Percentiles rank a stretch among this genome's conserved stretches.
phyloP scores from a whole-genome alignment of 2,888 invertebrate species.

The Halocaridina rubra region DNA sequence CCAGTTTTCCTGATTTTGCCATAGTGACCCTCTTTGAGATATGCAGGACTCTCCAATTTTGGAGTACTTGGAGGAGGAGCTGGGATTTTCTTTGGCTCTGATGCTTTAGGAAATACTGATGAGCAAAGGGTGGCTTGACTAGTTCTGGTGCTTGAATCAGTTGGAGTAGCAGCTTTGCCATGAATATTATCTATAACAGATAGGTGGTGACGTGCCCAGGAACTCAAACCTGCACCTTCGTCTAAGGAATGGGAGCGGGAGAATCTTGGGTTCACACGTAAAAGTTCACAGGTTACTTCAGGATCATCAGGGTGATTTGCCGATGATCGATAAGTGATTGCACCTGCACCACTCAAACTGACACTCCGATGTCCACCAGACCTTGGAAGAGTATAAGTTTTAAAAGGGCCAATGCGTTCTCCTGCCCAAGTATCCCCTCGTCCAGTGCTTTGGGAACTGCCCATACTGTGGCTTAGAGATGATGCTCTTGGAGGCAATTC shows the following conservation, averaged over 20 bases:
- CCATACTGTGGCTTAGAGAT: neutral
- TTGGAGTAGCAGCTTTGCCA: neutral
- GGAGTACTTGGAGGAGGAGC: neutral
- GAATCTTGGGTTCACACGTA: conserved; percentile 53
- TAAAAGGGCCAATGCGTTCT: conserved; percentile 3
- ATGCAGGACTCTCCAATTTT: neutral
- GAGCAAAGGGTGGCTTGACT: neutral
- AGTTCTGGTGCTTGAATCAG: neutral
- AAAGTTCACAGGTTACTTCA: conserved; percentile 40
- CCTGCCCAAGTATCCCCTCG: neutral
- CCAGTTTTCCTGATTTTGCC: conserved; percentile 28
- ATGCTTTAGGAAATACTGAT: neutral
- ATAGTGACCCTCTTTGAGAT: neutral
- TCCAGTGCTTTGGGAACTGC: conserved; percentile 23
- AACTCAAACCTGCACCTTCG: conserved; percentile 35
- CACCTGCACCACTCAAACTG: conserved; percentile 41
- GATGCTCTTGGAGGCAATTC: neutral
- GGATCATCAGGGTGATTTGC: conserved; percentile 52
- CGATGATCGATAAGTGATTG: conserved; percentile 17
- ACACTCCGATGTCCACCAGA: conserved; percentile 34
- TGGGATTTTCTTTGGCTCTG: neutral
- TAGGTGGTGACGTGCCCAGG: conserved; percentile 49
- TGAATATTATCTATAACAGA: conserved; percentile 32
- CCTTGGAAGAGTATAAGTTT: conserved; percentile 55
- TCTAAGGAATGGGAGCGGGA: conserved; percentile 61